Evolutionary conservation across 2,888 invertebrate species (phyloP), one percentile per base, ranked within the genome.

Genomic region (Cartodere bifasciata): DNA sequence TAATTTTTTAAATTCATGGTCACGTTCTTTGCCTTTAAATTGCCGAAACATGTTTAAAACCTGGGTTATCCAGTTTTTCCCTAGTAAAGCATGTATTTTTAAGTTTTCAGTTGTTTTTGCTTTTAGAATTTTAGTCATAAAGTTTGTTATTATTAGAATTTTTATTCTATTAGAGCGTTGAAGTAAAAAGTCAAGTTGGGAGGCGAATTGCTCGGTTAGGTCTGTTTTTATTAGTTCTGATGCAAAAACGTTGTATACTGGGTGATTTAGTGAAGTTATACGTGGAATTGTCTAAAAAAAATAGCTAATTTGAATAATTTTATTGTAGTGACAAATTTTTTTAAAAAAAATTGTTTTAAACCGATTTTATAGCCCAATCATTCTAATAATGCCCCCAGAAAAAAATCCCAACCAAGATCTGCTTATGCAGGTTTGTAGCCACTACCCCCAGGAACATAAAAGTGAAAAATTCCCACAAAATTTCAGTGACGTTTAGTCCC

Each of bases 11-110:
- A 74, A 63, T 40, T 63, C 68, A 41, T 70, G 62, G 39, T 74
- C 70, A 44, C 67, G 67, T 33, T 66, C 65, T 26, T 68, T 69
- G 21, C 64, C 68, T 46, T 67, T 68, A 9, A 67, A 58, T 4
- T 64, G 68, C 53, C 71, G 71, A 39, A 75, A 72, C 58, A 72
- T 70, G 36, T 67, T 69, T 43, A 79, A 57, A 34, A 75, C 68
- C 38, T 75, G 64, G 43, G 67, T 69, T 26, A 81, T 62, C 44
- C 77, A 77, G 45, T 77, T 75, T 26, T 66, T 61, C 23, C 74
- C 70, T 6, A 82, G 55, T 12, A 82, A 48, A 7, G 65, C 59
- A 2, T 75, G 70, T 38, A 78, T 60, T n/a, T 57, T 47, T 4
- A 66, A 67, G 17, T 67, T 62, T 15, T 60, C 48, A 23, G 68